Evolutionary conservation across 2,113 vertebrate species (phyloP).

Genomic region (Crotalus tigris): DNA sequence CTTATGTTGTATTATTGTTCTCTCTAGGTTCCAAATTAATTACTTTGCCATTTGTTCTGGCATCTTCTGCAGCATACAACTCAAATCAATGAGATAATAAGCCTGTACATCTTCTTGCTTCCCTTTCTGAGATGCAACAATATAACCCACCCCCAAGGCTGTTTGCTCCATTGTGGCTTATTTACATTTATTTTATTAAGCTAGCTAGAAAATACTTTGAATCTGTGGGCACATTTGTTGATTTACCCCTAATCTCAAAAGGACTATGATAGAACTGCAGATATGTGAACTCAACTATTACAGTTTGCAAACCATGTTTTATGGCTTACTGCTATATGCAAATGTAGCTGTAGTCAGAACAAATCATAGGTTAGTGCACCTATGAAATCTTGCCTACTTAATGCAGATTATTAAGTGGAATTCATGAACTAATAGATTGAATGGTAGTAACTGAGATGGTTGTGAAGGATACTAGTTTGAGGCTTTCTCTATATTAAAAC

Average conservation of each 20-base stretch:
- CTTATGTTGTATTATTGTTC: background rate
- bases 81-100: background rate
- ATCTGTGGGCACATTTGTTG: background rate
- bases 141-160: slow-evolving; percentile 5
- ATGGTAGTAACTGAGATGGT: background rate
- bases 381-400: background rate
- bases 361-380: background rate
- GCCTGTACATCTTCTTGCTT: background rate
- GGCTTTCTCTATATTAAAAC: background rate
- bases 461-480: background rate
- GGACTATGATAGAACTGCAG: background rate
- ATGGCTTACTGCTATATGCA: background rate
- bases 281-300: background rate
- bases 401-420: background rate
- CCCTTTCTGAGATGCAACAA: background rate
- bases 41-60: slow-evolving; percentile 17
- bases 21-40: background rate
- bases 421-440: background rate
- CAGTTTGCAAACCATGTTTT: background rate
- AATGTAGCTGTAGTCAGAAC: background rate
- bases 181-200: background rate
- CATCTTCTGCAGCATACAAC: background rate
- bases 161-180: background rate
- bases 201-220: background rate
- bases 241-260: background rate